Percentiles rank a stretch among this genome's conserved stretches.
Evolutionary conservation across 1,140 invertebrate genomes (phyloP).

Genomic region (Sitobion miscanthi): DNA sequence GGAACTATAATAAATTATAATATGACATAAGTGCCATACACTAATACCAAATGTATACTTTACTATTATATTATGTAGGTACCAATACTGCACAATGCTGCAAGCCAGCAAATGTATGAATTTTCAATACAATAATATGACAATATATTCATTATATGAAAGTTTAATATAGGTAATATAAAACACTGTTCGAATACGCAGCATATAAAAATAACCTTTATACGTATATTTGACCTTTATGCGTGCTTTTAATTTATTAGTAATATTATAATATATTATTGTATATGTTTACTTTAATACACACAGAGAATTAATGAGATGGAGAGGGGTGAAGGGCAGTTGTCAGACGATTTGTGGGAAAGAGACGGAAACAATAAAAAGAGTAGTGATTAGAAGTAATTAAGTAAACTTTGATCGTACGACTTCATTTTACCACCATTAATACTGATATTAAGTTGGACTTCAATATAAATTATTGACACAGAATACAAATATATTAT

Average conservation of each 20-base stretch:
- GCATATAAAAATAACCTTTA: not conserved
- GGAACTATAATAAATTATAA: too few relatives aligned
- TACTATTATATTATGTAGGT: too few relatives aligned
- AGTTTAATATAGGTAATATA: not conserved
- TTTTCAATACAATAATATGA: not conserved
- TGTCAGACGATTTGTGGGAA: not conserved
- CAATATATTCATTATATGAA: too few relatives aligned
- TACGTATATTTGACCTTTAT: not conserved
- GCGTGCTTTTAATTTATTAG: not conserved
- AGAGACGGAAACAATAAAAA: not conserved
- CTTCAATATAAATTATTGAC: not conserved
- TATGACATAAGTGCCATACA: too few relatives aligned
- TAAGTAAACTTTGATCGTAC: not conserved
- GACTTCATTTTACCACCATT: not conserved
- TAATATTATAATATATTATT: not conserved
- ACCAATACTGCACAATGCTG: too few relatives aligned
- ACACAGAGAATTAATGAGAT: not conserved
- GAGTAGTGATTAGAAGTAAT: not conserved
- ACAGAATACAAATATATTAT: too few relatives aligned
- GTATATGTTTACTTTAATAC: not conserved
- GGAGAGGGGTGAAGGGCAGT: not conserved
- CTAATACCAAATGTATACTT: too few relatives aligned
- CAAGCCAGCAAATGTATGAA: not conserved
- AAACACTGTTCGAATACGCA: not conserved
- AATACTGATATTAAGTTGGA: slow-evolving; percentile 7